These are phyloP conservation scores for Phyllotis vaccarum DNA, from an alignment of 2,797 vertebrate genomes.

Conservation along the genomic window DNA sequence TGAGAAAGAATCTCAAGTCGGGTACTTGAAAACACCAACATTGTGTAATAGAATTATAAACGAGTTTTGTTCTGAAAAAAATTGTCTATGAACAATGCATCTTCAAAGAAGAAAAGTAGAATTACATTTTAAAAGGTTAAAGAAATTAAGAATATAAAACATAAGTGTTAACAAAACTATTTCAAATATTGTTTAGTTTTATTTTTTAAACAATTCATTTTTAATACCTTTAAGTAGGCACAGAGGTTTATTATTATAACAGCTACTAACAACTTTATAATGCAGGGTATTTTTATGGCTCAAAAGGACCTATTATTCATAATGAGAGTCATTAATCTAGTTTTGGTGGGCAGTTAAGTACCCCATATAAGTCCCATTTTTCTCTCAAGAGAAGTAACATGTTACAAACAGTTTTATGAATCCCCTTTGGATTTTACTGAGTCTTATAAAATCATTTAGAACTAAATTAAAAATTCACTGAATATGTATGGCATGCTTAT, in stretches of 20 bases:
- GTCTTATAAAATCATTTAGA: background rate
- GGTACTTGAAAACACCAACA: background rate
- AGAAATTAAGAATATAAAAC: background rate
- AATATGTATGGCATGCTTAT: background rate
- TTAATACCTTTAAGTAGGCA: background rate
- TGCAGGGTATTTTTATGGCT: background rate
- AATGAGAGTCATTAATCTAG: background rate
- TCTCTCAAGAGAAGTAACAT: background rate
- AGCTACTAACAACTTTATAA: background rate
- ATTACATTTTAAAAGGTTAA: constrained; percentile 4
- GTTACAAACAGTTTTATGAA: background rate
- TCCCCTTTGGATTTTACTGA: background rate
- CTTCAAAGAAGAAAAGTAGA: background rate
- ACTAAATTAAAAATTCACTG: background rate
- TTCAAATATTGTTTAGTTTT: background rate
- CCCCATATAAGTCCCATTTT: background rate
- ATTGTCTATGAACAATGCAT: background rate
- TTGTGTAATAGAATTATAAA: constrained; percentile 7
- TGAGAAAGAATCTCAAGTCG: constrained; percentile 4
- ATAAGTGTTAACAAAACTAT: background rate
- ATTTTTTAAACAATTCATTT: background rate
- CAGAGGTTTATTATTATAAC: background rate
- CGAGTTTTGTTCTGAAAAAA: background rate
- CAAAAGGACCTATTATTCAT: background rate
- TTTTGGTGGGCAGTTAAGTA: background rate